Percentiles rank a stretch among this genome's conserved stretches.
Evolutionary conservation across 2,888 invertebrate species (phyloP).

Genomic region (Diadegma fenestrale): DNA sequence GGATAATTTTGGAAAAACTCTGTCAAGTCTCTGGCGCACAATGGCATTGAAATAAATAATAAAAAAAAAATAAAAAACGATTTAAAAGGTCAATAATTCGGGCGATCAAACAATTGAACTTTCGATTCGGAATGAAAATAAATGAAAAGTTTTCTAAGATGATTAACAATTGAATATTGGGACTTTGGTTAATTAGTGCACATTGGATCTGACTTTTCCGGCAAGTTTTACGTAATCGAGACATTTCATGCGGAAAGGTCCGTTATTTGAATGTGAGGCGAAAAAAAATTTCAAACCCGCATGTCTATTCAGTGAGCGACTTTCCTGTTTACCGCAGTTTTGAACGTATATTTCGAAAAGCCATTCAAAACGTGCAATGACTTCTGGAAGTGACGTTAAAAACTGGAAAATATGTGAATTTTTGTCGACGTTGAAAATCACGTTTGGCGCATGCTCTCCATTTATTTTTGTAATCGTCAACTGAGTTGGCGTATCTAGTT

Average conservation of each 20-base stretch:
- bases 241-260: background rate
- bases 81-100: background rate
- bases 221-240: background rate
- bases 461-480: background rate
- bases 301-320: background rate
- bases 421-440: background rate
- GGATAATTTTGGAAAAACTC: background rate
- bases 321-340: background rate
- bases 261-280: background rate
- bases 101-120: background rate
- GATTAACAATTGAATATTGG: too few relatives aligned
- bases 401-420: background rate
- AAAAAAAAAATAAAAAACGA: conserved; percentile 7
- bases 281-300: background rate
- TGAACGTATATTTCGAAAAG: background rate
- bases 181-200: background rate
- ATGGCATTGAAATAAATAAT: background rate
- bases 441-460: background rate
- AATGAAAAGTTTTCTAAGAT: background rate
- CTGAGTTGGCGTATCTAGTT: background rate
- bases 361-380: background rate
- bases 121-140: background rate
- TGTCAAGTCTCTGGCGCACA: background rate
- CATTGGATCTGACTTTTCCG: background rate
- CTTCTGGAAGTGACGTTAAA: background rate